Evolutionary conservation across 2,888 invertebrate species (phyloP).

Genomic region (Falcaria lacertinaria): DNA sequence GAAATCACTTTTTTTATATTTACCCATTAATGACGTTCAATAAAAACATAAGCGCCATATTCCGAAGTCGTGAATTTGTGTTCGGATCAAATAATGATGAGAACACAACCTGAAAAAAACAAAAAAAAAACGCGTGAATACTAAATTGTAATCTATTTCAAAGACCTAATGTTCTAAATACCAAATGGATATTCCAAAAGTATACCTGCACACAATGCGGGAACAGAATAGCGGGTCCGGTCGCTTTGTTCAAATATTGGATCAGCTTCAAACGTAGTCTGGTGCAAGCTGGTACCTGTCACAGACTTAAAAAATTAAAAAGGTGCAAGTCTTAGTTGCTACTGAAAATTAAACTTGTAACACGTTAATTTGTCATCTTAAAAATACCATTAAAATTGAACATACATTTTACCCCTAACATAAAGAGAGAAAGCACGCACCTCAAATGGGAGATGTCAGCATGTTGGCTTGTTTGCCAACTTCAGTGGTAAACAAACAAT

Average conservation of each 20-base stretch:
- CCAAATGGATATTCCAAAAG: background rate
- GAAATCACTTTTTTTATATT: slow-evolving; percentile 54
- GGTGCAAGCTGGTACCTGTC: slow-evolving; percentile 86
- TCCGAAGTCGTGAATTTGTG: slow-evolving; percentile 90
- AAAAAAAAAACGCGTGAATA: no score
- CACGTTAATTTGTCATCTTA: no score
- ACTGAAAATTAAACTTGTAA: no score
- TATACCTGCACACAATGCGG: slow-evolving; percentile 89
- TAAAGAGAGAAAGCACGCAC: no score
- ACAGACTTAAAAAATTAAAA: background rate
- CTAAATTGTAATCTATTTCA: background rate
- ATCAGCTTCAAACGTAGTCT: slow-evolving; percentile 91
- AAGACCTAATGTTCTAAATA: background rate
- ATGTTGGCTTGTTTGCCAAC: no score
- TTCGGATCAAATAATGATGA: slow-evolving; percentile 91
- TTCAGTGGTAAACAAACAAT: no score
- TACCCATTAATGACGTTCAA: slow-evolving; percentile 90
- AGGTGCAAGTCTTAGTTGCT: background rate
- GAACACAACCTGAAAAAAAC: slow-evolving; percentile 85
- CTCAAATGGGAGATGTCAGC: no score
- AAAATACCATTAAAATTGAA: no score
- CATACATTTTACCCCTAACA: no score
- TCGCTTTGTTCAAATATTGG: slow-evolving; percentile 88
- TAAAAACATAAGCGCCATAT: slow-evolving; percentile 89
- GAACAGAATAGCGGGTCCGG: slow-evolving; percentile 84